Evolutionary conservation across 2,888 invertebrate species (phyloP), one percentile per base, ranked within the genome.

Genomic region (Poecilus cupreus): DNA sequence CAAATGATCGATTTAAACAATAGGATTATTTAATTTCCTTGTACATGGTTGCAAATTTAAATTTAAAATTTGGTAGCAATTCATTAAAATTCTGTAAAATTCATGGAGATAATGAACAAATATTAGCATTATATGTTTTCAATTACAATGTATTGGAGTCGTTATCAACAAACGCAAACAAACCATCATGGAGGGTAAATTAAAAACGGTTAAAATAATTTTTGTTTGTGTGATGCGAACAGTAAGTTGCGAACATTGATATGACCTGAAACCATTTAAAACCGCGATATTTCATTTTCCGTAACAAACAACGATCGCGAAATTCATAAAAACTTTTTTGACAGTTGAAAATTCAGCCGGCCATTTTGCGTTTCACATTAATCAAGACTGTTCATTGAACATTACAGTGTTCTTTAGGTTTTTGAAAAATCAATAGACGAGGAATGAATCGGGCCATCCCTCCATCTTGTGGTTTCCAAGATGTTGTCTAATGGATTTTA

Each of bases 391-490:
- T 26, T 60, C 60, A 60, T 32, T 6, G 60, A 60, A 60, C 60
- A 60, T 26, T 32, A 60, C 60, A 60, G 26, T 60, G 16, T 32
- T 37, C 18, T 18, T 32, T 39, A 16, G 5, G 64, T 68, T 32
- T 60, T 37, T 37, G 37, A 68, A 68, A 68, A 68, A 68, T 68
- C 64, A 68, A 68, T 68, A 32, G 37, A 60, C n/a, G 22, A 60
- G 26, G 13, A 60, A 26, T 60, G 60, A 60, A 26, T 24, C 60
- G 60, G 22, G 43, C 43, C 51, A 51, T 51, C 51, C 18, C 18
- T 46, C 46, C n/a, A n/a, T 16, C 60, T 68, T 68, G 64, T 37
- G 64, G 64, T 37, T 60, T 68, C 37, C 32, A 16, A 37, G 37
- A 37, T 68, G 64, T 10, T 37, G 16, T 11, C 37, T 68, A 68